These are phyloP conservation scores for Gallinago media DNA, from an alignment of 2,113 vertebrate species.

Conservation along the genomic window DNA sequence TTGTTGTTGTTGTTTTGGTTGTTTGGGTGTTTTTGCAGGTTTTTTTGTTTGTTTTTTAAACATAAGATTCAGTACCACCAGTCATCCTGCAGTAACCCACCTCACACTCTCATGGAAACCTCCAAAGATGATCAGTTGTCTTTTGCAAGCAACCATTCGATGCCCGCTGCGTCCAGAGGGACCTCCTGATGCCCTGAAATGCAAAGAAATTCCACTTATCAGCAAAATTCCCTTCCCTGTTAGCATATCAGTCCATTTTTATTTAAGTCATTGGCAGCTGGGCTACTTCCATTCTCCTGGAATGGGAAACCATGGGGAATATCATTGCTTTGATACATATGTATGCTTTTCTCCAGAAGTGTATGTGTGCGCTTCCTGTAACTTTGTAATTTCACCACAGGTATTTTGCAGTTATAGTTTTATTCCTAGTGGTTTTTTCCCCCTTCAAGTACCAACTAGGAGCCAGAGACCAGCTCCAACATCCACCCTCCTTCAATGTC, in stretches of 20 bases:
- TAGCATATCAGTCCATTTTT: fast-evolving
- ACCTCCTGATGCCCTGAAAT: constrained; percentile 85
- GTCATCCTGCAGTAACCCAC: constrained; percentile 58
- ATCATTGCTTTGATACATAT: fast-evolving
- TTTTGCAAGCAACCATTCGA: constrained; percentile 91
- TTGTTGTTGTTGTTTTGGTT: neutral
- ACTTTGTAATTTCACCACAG: neutral
- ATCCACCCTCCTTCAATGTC: neutral
- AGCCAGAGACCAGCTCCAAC: neutral
- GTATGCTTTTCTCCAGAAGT: neutral
- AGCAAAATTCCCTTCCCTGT: neutral
- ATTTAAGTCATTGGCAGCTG: neutral
- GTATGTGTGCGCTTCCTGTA: neutral
- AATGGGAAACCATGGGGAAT: neutral
- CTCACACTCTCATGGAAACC: constrained; percentile 94
- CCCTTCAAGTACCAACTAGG: neutral
- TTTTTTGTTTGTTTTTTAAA: neutral
- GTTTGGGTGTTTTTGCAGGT: too few relatives aligned
- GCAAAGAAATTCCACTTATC: neutral
- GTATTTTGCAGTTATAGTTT: neutral
- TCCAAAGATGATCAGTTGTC: constrained; percentile 91
- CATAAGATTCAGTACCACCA: neutral
- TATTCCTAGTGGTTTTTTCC: neutral
- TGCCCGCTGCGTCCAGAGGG: constrained; percentile 95
- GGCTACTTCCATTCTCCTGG: neutral